Percentiles rank a stretch among this genome's conserved stretches.
Conservation (phyloP, 2,113 vertebrate species). For the Ptyas mucosa region DNA sequence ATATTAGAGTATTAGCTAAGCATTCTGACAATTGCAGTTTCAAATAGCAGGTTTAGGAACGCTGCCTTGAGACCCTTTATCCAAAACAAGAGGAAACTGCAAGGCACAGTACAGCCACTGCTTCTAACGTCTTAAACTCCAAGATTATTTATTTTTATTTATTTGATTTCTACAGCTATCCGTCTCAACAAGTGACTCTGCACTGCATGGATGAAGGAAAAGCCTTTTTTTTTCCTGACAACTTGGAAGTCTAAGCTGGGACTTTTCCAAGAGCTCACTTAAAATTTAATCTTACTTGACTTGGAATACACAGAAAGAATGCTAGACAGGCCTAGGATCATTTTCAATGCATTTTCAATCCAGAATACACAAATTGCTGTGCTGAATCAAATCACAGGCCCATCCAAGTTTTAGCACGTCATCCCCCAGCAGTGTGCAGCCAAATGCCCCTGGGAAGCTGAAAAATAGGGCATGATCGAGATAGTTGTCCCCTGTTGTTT, state of each 20-base stretch:
- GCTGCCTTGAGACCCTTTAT: background rate
- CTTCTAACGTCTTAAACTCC: background rate
- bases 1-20: background rate
- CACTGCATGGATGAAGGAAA: background rate
- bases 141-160: background rate
- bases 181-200: background rate
- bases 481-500: slow-evolving; percentile 2
- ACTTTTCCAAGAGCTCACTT: background rate
- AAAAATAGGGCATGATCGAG: slow-evolving; percentile 14
- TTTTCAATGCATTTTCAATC: background rate
- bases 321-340: background rate
- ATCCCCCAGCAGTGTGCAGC: background rate
- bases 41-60: background rate
- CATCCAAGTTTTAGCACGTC: background rate
- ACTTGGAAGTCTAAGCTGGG: background rate
- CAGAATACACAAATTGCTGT: background rate
- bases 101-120: background rate
- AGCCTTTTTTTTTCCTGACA: background rate
- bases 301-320: background rate
- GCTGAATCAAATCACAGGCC: background rate
- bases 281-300: background rate
- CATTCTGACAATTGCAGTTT: background rate
- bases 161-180: background rate
- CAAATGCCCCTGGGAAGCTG: background rate
- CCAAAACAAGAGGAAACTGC: background rate